Evolutionary conservation across 2,888 invertebrate species (phyloP), one percentile per base, ranked within the genome.

Genomic region (Drosophila conformis): DNA sequence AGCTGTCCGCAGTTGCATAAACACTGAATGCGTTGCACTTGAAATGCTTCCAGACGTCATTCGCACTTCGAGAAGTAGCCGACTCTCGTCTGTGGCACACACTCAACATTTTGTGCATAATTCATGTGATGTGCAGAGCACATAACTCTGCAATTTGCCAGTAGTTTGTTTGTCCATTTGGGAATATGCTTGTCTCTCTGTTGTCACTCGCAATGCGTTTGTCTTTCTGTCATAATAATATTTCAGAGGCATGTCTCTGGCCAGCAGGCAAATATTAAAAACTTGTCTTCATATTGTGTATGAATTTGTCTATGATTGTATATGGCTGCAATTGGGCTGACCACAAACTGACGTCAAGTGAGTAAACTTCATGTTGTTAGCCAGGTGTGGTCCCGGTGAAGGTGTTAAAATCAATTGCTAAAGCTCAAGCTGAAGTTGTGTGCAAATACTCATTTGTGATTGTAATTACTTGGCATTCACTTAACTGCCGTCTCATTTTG

Each of bases 81-180:
- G 36, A 13, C 33, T 27, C 25, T n/a, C 54, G 60, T 58, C 46
- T 67, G 63, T 48, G 60, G 58, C 78, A 64, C 48, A 63, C n/a
- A 33, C 38, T 57, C 36, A 59, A 74, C 52, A 77, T 64, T 68
- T 61, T 58, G 76, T 46, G 72, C 80, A 78, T 78, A 78, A 78
- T 78, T 72, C 76, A 78, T 76, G 29, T 63, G 78, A 80, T 76
- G 76, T 80, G 76, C 58, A 51, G 67, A 71, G 64, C 72, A 71
- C 76, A 78, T 80, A 76, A 80, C 68, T 80, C 60, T 66, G 51
- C 80, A 80, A 78, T 78, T 78, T 78, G 76, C 53, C 68, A 78
- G 71, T 60, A 68, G 65, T 80, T 71, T 80, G 76, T 78, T 71
- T 68, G 65, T 68, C 68, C 78, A 76, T 78, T 71, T 71, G 78